These are phyloP conservation scores for Prietella phreatophila DNA, from an alignment of 2,113 vertebrate species.

Conservation along the genomic window DNA sequence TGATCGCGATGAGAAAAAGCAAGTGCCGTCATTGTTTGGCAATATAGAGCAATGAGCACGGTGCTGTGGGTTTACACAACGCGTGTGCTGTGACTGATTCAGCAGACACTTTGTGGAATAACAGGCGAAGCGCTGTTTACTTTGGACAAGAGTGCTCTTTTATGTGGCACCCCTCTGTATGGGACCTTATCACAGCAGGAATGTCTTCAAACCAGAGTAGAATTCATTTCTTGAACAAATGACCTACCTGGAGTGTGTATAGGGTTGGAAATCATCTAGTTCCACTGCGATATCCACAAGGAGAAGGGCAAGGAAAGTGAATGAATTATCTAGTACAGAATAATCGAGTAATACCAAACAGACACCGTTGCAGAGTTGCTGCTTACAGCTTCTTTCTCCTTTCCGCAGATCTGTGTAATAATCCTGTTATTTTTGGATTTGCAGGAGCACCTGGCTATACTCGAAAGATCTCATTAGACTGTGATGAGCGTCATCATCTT, in stretches of 20 bases:
- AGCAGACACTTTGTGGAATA: slow-evolving; percentile 48
- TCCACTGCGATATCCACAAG: background rate
- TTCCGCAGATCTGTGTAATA: slow-evolving; percentile 44
- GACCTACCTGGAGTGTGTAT: background rate
- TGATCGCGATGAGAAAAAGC: background rate
- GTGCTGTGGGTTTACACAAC: slow-evolving; percentile 45
- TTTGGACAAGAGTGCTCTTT: slow-evolving; percentile 61
- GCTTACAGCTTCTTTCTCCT: slow-evolving; percentile 16
- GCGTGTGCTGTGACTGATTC: slow-evolving; percentile 33
- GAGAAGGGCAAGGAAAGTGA: background rate
- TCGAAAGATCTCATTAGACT: slow-evolving; percentile 73
- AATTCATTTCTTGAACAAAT: slow-evolving; percentile 4
- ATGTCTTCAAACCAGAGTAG: slow-evolving; percentile 40
- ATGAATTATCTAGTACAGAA: background rate
- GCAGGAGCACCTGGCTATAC: slow-evolving; percentile 69
- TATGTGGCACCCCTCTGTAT: slow-evolving; percentile 53
- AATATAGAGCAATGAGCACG: background rate
- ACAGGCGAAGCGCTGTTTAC: slow-evolving; percentile 59
- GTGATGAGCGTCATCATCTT: slow-evolving; percentile 74
- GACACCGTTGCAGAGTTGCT: background rate
- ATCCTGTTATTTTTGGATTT: slow-evolving; percentile 58
- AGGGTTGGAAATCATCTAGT: background rate
- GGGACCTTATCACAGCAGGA: slow-evolving; percentile 39
- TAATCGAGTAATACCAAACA: background rate
- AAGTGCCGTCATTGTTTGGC: background rate